Base-by-base conservation (phyloP, 2,888 invertebrate genomes). In the Pantelozetes paolii region DNA sequence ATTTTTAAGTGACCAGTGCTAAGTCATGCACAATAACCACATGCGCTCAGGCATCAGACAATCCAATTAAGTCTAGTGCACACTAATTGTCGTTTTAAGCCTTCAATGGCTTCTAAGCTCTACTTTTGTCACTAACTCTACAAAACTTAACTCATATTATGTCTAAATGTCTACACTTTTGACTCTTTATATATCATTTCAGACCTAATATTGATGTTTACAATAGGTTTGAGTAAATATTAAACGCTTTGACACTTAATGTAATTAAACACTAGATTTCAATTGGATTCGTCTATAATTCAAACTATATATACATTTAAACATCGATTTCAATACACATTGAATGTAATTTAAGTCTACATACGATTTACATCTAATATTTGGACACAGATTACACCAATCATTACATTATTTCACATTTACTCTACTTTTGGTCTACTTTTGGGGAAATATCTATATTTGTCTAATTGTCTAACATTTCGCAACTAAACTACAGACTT, bases 1-100 rank as follows among this genome's bases (percentile, higher is more conserved):
- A 69, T 69, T 42, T 26, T 42, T 69, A 42, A 26, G 69, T 69
- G 69, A 69, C 23, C 69, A 42, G 69, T 69, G 69, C 42, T 28
- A 8, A 69, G 20, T 20, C 69, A 69, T 69, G 69, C 69, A 69
- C 28, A 5, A 1, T 9, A 45, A 69, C 69, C 15, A 45, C 69
- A 69, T 42, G 40, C 69, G 36, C 23, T 26, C 11, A 69, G 40
- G 42, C 69, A 45, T 20, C 18, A 69, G 69, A 69, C 69, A 69
- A 69, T 42, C 40, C 69, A 40, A 69, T 42, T 28, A 69, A 15
- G 26, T 69, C 69, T 23, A 69, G 69, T 69, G 69, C 69, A 45
- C 26, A 26, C 40, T 69, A 42, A 8, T 42, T 45, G 32, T 8
- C 28, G 28, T 32, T 32, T 30, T 18, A n/a, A 57, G 23, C 26